These are phyloP conservation scores for Ctenopoma kingsleyae DNA, from an alignment of 2,797 vertebrate genomes.

Conservation along the genomic window DNA sequence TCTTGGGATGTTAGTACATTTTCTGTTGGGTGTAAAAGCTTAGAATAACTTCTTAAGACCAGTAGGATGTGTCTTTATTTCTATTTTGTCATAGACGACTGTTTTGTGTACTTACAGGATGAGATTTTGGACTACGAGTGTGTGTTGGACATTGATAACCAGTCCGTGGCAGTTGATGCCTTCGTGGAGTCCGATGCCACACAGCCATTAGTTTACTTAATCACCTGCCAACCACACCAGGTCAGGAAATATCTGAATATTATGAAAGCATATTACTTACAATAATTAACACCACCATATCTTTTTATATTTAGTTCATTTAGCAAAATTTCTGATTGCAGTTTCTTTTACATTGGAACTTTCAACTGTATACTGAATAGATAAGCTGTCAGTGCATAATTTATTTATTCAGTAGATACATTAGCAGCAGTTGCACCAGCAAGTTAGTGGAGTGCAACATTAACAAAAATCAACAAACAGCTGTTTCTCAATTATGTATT, in stretches of 20 bases:
- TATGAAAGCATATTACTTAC: background rate
- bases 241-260: constrained; percentile 72
- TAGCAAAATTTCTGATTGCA: too few species aligned
- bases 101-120: constrained; percentile 80
- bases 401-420: too few species aligned
- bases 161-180: constrained; percentile 88
- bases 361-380: too few species aligned
- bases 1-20: background rate
- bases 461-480: too few species aligned
- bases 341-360: too few species aligned
- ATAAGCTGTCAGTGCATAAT: too few species aligned
- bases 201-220: constrained; percentile 83
- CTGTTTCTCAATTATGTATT: too few species aligned
- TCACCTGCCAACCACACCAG: constrained; percentile 92
- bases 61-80: background rate
- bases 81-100: background rate
- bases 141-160: constrained; percentile 90
- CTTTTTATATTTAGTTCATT: background rate
- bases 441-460: too few species aligned
- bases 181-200: constrained; percentile 84
- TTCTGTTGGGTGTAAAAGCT: background rate
- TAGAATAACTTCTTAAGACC: background rate
- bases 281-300: background rate
- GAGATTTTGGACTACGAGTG: constrained; percentile 89
- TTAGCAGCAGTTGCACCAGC: too few species aligned